These are phyloP conservation scores for Sebastes schlegelii DNA, from an alignment of 2,113 vertebrate genomes.

Conservation along the genomic window DNA sequence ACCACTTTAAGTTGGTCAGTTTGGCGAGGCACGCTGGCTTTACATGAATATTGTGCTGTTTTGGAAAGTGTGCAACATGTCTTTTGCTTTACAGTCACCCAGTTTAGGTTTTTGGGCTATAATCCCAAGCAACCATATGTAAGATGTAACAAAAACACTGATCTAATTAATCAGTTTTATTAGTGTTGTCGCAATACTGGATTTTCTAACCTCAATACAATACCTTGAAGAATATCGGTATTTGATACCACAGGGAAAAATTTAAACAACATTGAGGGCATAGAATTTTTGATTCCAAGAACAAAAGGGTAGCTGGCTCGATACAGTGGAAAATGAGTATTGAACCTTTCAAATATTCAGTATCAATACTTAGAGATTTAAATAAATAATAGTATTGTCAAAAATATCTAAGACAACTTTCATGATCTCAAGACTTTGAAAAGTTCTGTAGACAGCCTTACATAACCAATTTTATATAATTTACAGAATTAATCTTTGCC, in stretches of 20 bases:
- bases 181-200: too few relatives aligned
- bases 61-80: slow-evolving; percentile 16
- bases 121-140: background rate
- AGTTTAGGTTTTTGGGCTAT: slow-evolving; percentile 14
- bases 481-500: slow-evolving; percentile 9
- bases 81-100: slow-evolving; percentile 38
- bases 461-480: slow-evolving; percentile 4
- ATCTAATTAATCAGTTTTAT: background rate
- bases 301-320: too few relatives aligned
- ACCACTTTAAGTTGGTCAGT: slow-evolving; percentile 24
- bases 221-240: too few relatives aligned
- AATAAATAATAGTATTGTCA: background rate
- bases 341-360: slow-evolving; percentile 11
- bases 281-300: too few relatives aligned
- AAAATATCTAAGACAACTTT: background rate
- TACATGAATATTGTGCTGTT: slow-evolving; percentile 25
- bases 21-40: slow-evolving; percentile 8
- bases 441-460: slow-evolving; percentile 34
- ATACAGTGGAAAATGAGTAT: too few relatives aligned
- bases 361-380: background rate
- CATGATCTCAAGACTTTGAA: background rate
- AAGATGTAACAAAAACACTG: slow-evolving; percentile 8
- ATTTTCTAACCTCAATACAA: too few relatives aligned
- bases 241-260: too few relatives aligned
- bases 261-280: too few relatives aligned